Evolutionary conservation across 2,888 invertebrate genomes (phyloP), one percentile per base, ranked within the genome.

Genomic region (Hypercompe scribonia): DNA sequence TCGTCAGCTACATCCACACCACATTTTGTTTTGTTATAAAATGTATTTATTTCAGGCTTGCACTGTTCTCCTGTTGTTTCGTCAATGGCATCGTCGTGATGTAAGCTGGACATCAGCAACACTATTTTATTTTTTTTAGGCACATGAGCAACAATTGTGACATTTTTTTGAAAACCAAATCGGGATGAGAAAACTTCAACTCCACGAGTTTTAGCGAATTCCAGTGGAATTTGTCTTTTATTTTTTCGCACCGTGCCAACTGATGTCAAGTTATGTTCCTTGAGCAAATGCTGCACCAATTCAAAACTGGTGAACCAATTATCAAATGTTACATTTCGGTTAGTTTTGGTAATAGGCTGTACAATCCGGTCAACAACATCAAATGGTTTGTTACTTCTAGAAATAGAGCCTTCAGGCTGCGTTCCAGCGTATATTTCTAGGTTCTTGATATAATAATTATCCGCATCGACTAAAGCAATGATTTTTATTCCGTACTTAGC

Each of bases 401-500:
- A 21, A 72, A 34, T 78, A 36, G 80, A 78, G 1, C 78, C 78
- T 63, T 42, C 72, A 61, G 77, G 79, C 54, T 83, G 82, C 50
- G 75, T 78, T 36, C 82, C 84, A 3, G 77, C 66, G 54, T 83
- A 84, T 21, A 82, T 73, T 68, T 83, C 82, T 21, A 83, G 46
- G 42, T 83, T 81, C 0, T 65, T 13, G 13, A 75, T 68, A 64
- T 83, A 84, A 65, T 72, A 80, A 34, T 50, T 74, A 36, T 68
- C 76, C 13, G 82, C 76, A 42, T 83, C 83, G 1, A 78, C 81
- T 5, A 83, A 31, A 5, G 81, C 80, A 21, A 73, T 46, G 31
- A 81, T 81, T 78, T 81, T 85, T 28, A 81, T 71, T 2, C 79
- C 81, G 36, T 82, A 81, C 73, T 81, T 81, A 28, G 72, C 76